Evolutionary conservation across 2,113 vertebrate species (phyloP), one percentile per base, ranked within the genome.

Genomic region (Erinaceus europaeus): DNA sequence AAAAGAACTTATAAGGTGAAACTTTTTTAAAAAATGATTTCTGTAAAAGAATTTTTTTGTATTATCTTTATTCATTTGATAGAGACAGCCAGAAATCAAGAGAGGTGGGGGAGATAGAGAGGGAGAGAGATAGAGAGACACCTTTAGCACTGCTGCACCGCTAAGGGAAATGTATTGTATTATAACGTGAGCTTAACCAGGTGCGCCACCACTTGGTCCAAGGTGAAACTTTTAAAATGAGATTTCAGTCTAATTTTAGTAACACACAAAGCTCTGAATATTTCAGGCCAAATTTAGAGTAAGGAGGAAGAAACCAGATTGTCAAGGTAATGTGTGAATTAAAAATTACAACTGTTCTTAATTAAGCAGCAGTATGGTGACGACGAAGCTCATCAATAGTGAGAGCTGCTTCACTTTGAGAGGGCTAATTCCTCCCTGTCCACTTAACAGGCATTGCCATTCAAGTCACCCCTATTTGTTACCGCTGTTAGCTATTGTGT

Each of bases 231-330:
- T n/a, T 46, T 83, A 50, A 57, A 76, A 78, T 17, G 32, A 48
- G 3, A 77, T 57, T 86, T 86, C 6, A 86, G 9, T 53, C 23
- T 36, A 90, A 68, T 83, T 86, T 65, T 74, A 62, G 57, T 44
- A 82, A 53, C 44, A 71, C 1, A 82, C 4, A 77, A 46, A 73
- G 32, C 27, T 79, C 44, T 69, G 27, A 3, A 18, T 62, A 23
- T 80, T 88, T 86, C 73, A 12, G 20, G 64, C n/a, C 11, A 32
- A 32, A 52, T 4, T 72, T 84, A 29, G 23, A 88, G 34, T 61
- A 77, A 81, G 57, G 72, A 76, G 62, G 55, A 34, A 36, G 84
- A 76, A 86, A 72, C 21, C 62, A 40, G n/a, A 36, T 61, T 67
- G 52, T 27, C 55, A 91, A 73, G 10, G 23, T 69, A 48, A 55